phyloP scores from a whole-genome alignment of 2,797 vertebrate genomes.

The Limnodromus scolopaceus region DNA sequence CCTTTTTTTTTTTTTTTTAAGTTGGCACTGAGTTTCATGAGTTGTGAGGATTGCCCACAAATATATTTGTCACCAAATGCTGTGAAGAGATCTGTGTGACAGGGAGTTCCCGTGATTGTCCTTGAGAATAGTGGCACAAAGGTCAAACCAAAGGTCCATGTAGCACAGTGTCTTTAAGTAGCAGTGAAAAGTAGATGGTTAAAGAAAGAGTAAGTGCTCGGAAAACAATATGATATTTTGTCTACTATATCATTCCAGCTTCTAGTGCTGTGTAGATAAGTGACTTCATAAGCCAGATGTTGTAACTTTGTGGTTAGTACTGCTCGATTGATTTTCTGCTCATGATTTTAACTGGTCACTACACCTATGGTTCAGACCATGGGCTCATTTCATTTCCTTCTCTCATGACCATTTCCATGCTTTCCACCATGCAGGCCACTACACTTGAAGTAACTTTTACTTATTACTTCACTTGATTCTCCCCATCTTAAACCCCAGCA shows the following conservation, averaged over 20 bases:
- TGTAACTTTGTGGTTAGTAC: slow-evolving; percentile 20
- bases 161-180: neutral
- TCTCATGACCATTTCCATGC: neutral
- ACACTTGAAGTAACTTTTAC: slow-evolving; percentile 20
- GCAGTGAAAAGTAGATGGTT: neutral
- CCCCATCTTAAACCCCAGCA: neutral
- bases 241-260: neutral
- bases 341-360: neutral
- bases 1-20: neutral
- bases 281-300: slow-evolving; percentile 41
- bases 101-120: neutral
- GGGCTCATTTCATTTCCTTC: neutral
- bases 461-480: slow-evolving; percentile 33
- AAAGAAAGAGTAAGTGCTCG: neutral
- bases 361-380: slow-evolving; percentile 11
- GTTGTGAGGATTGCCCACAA: neutral
- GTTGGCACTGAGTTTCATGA: neutral
- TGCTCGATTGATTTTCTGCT: slow-evolving; percentile 42
- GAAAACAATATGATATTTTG: slow-evolving; percentile 30
- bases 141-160: neutral
- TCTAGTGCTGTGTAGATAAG: neutral
- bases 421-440: slow-evolving; percentile 4
- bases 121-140: neutral
- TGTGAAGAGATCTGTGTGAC: neutral
- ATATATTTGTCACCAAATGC: neutral